Conservation (phyloP, 2,797 vertebrate genomes). For the Coracias cyanogaster region DNA sequence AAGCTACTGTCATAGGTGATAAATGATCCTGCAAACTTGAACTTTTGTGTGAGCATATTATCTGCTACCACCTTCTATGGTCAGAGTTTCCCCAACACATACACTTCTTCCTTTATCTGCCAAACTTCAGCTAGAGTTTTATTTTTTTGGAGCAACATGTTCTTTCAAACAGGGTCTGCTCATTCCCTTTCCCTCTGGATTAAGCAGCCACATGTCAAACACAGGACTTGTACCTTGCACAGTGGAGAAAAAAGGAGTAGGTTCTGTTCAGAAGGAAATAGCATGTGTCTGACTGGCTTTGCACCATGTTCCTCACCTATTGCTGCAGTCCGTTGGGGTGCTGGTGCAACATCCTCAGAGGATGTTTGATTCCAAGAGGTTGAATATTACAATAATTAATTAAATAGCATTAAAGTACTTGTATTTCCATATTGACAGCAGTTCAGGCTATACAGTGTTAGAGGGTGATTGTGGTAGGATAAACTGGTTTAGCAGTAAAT, state of each 20-base stretch:
- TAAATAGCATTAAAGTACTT: neutral
- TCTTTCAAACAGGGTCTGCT: neutral
- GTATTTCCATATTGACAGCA: neutral
- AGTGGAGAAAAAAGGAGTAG: neutral
- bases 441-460: neutral
- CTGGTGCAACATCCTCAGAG: neutral
- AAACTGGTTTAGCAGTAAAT: neutral
- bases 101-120: neutral
- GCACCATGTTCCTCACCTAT: neutral
- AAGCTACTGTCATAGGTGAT: slow-evolving; percentile 3
- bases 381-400: neutral
- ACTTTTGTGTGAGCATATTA: neutral
- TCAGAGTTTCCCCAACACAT: neutral
- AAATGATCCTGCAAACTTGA: slow-evolving; percentile 2
- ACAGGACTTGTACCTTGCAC: neutral
- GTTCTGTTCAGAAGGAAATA: neutral
- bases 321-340: neutral
- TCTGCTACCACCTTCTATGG: neutral
- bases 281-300: neutral
- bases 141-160: neutral
- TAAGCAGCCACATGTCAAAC: neutral
- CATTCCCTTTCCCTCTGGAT: neutral
- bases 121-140: neutral
- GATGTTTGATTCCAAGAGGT: neutral
- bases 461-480: neutral